Conservation (phyloP, 2,888 invertebrate species). For the Cheilosia vernalis region DNA sequence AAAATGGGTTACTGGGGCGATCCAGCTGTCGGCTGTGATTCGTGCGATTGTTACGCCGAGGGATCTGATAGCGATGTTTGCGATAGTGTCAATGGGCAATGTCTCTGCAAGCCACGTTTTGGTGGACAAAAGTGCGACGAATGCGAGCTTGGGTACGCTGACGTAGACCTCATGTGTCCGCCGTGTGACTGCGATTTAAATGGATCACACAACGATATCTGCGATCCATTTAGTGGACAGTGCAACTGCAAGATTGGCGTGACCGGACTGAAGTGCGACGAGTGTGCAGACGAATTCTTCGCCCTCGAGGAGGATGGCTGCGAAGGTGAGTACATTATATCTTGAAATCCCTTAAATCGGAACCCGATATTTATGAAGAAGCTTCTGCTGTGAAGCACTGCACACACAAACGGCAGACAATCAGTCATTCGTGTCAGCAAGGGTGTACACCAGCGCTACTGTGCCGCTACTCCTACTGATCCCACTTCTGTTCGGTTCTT, state of each 20-base stretch:
- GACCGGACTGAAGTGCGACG: slow-evolving; percentile 90
- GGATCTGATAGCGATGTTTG: slow-evolving; percentile 90
- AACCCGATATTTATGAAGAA: slow-evolving; percentile 54
- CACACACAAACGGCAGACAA: slow-evolving; percentile 61
- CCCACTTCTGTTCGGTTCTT: slow-evolving; percentile 23
- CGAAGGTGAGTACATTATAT: slow-evolving; percentile 79
- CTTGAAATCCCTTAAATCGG: neutral
- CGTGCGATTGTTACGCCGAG: slow-evolving; percentile 90
- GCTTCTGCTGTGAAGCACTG: slow-evolving; percentile 7
- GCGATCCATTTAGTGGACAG: slow-evolving; percentile 90
- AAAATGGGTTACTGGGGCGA: slow-evolving; percentile 87
- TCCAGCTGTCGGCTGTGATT: slow-evolving; percentile 87
- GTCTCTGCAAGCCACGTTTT: slow-evolving; percentile 89
- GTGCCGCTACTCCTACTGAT: slow-evolving; percentile 48
- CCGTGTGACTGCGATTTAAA: slow-evolving; percentile 90
- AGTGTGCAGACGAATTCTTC: slow-evolving; percentile 89
- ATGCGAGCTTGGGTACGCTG: slow-evolving; percentile 88
- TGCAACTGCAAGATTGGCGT: slow-evolving; percentile 92
- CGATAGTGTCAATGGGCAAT: slow-evolving; percentile 89
- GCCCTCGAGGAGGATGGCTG: slow-evolving; percentile 85
- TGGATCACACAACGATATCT: slow-evolving; percentile 87
- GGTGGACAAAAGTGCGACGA: slow-evolving; percentile 88
- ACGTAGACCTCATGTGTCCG: slow-evolving; percentile 91
- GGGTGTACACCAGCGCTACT: slow-evolving; percentile 65
- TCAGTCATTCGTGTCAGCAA: slow-evolving; percentile 74